Percentiles rank a stretch among this genome's conserved stretches.
These are phyloP conservation scores for Regulus satrapa DNA, from an alignment of 2,113 vertebrate species.

Conservation along the genomic window DNA sequence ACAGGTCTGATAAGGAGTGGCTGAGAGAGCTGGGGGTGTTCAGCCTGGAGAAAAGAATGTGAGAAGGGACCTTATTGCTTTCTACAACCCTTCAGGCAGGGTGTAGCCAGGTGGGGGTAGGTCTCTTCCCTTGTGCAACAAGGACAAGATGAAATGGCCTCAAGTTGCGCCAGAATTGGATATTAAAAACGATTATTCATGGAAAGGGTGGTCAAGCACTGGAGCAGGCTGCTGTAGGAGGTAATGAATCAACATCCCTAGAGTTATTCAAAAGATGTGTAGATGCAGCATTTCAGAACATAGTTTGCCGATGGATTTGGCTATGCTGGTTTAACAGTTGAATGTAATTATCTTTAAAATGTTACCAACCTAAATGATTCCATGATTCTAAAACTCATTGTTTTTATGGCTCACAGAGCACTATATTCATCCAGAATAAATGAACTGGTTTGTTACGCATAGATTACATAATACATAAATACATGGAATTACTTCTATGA, in stretches of 20 bases:
- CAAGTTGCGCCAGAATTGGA: background rate
- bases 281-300: background rate
- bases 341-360: background rate
- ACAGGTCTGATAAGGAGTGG: accelerated
- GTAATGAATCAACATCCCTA: background rate
- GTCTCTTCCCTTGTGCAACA: background rate
- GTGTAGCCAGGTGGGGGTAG: accelerated
- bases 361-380: background rate
- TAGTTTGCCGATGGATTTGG: background rate
- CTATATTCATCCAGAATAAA: background rate
- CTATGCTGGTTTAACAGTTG: background rate
- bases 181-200: background rate
- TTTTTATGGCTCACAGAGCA: background rate
- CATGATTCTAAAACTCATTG: background rate
- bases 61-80: accelerated
- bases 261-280: background rate
- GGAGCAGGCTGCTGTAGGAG: background rate
- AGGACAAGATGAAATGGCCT: background rate
- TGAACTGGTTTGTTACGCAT: background rate
- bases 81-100: background rate
- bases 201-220: background rate
- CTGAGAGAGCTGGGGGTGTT: background rate
- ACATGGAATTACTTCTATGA: background rate
- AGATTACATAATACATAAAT: background rate
- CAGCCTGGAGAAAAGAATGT: background rate